These are phyloP conservation scores for Dysidea cf. avara DNA, from an alignment of 37 sponge, comb jelly and placozoan species.

Conservation along the genomic window DNA sequence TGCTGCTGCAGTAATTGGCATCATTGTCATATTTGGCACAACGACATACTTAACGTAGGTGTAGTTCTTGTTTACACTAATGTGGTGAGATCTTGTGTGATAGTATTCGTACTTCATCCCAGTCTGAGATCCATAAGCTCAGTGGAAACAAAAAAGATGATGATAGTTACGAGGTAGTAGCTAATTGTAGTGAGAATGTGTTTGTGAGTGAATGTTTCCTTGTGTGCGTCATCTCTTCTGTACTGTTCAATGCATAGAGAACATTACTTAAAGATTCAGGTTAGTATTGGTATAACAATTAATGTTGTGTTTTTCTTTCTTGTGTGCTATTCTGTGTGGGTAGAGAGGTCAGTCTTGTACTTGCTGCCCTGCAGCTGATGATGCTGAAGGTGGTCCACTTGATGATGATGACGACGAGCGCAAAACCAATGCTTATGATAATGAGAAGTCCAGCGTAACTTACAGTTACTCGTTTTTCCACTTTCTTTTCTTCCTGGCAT, in stretches of 20 bases:
- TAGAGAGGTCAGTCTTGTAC: conserved; percentile 51
- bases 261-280: too few species aligned
- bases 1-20: conserved; percentile 78
- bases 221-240: too few species aligned
- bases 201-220: neutral
- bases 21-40: conserved; percentile 65
- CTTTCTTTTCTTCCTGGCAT: conserved; percentile 85
- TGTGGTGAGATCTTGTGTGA: neutral
- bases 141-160: conserved; percentile 67
- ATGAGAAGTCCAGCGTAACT: conserved; percentile 87
- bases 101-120: conserved; percentile 50
- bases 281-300: too few species aligned
- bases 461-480: conserved; percentile 99
- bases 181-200: neutral
- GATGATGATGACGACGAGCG: conserved; percentile 52
- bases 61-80: neutral
- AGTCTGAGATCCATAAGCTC: conserved; percentile 57
- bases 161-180: conserved; percentile 24
- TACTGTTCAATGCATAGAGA: too few species aligned
- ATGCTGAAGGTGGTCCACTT: conserved; percentile 12
- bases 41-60: conserved; percentile 74
- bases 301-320: neutral
- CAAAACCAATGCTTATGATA: conserved; percentile 57
- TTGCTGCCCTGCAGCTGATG: conserved; percentile 22
- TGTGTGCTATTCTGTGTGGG: conserved; percentile 1